phyloP scores from a whole-genome alignment of 2,797 vertebrate species.

The Poecilia gillii region DNA sequence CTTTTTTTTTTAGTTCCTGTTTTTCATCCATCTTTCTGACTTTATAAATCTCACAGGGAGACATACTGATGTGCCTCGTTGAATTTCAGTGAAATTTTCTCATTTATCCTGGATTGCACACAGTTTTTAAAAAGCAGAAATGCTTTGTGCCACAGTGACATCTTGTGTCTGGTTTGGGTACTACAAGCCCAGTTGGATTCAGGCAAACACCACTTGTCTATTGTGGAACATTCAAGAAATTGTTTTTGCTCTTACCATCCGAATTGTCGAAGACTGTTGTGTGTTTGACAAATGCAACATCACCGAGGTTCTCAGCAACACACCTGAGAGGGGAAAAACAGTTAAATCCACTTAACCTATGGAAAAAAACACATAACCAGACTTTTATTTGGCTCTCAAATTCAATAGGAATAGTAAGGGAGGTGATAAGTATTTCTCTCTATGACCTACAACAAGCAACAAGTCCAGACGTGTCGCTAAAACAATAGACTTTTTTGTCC shows the following conservation, averaged over 20 bases:
- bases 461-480: not conserved
- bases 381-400: not conserved
- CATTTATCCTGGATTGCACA: slow-evolving; percentile 13
- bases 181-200: slow-evolving; percentile 24
- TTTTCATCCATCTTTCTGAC: not conserved
- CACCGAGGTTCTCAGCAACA: slow-evolving; percentile 85
- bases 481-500: not conserved
- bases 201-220: not conserved
- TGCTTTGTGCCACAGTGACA: slow-evolving; percentile 72
- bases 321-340: slow-evolving; percentile 67
- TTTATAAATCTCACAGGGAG: slow-evolving; percentile 3
- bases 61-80: slow-evolving; percentile 8
- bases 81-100: slow-evolving; percentile 9
- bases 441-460: not conserved
- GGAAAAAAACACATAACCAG: not conserved
- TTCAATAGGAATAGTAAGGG: not conserved
- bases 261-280: slow-evolving; percentile 82
- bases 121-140: not conserved
- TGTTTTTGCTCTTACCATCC: slow-evolving; percentile 74
- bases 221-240: not conserved
- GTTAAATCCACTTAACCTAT: no score
- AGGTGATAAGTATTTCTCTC: not conserved
- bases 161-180: slow-evolving; percentile 62
- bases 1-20: slow-evolving; percentile 1
- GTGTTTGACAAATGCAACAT: slow-evolving; percentile 86